These are phyloP conservation scores for Platyscelio sp. DNA, from an alignment of 2,888 invertebrate genomes.

Conservation along the genomic window DNA sequence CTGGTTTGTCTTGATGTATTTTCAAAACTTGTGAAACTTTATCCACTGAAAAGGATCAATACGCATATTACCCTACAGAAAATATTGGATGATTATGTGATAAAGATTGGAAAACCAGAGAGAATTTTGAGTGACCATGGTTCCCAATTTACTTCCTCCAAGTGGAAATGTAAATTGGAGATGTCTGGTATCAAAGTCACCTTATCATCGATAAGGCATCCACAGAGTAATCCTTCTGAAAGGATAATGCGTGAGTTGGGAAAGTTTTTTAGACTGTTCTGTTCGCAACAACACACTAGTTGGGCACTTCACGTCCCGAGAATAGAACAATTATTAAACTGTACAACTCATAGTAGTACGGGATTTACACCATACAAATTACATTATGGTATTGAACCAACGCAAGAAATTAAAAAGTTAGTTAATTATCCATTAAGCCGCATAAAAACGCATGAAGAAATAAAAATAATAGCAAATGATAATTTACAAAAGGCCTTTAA, in stretches of 20 bases:
- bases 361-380: background rate
- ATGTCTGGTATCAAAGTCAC: background rate
- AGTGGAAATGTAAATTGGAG: background rate
- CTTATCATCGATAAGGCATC: background rate
- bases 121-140: background rate
- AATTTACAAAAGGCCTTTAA: background rate
- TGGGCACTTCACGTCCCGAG: background rate
- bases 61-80: background rate
- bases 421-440: background rate
- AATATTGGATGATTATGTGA: background rate
- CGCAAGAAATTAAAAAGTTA: background rate
- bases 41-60: background rate
- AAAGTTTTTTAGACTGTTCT: background rate
- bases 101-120: background rate
- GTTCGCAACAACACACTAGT: background rate
- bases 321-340: background rate
- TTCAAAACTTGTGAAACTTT: slow-evolving; percentile 13
- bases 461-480: background rate
- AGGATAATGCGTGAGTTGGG: background rate
- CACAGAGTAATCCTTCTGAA: background rate
- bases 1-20: slow-evolving; percentile 40
- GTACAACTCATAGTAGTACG: background rate
- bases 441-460: background rate
- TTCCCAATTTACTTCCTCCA: background rate
- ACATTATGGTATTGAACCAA: background rate